These are phyloP conservation scores for Phaedon cochleariae DNA, from an alignment of 2,888 invertebrate genomes.

Conservation along the genomic window DNA sequence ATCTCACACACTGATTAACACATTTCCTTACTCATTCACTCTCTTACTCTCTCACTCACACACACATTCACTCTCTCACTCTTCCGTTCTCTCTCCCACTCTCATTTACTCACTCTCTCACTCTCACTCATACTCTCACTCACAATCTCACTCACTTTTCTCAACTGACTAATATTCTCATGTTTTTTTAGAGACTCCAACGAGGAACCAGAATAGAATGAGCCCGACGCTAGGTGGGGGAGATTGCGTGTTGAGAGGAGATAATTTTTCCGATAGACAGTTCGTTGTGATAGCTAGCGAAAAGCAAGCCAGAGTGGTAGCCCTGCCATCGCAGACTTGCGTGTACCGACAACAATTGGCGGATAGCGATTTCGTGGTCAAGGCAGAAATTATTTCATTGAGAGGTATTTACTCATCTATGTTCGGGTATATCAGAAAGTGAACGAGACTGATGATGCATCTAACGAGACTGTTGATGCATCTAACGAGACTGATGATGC, in stretches of 20 bases:
- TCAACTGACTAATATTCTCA: too few relatives aligned
- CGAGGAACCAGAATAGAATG: constrained; percentile 75
- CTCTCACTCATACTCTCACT: too few relatives aligned
- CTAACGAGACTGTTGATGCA: too few relatives aligned
- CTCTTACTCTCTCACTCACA: too few relatives aligned
- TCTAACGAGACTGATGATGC: too few relatives aligned
- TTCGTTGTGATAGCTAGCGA: constrained; percentile 94
- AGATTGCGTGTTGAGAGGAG: constrained; percentile 56
- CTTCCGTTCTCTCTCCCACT: too few relatives aligned
- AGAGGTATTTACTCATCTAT: too few relatives aligned
- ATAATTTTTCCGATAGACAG: constrained; percentile 80
- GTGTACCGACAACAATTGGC: constrained; percentile 92
- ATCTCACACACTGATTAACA: too few relatives aligned
- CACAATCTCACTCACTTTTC: too few relatives aligned
- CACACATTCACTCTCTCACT: too few relatives aligned
- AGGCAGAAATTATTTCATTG: constrained; percentile 90
- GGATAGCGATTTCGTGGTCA: constrained; percentile 92
- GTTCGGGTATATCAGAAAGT: background rate
- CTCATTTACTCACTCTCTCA: too few relatives aligned
- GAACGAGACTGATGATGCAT: constrained; percentile 4
- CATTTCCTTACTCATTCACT: too few relatives aligned
- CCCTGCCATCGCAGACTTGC: constrained; percentile 94
- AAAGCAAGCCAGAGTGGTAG: constrained; percentile 93
- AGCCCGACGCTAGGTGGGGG: constrained; percentile 74
- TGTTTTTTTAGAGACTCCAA: constrained; percentile 70